phyloP scores from a whole-genome alignment of 2,888 invertebrate genomes.

The Cecidostiba fungosa region DNA sequence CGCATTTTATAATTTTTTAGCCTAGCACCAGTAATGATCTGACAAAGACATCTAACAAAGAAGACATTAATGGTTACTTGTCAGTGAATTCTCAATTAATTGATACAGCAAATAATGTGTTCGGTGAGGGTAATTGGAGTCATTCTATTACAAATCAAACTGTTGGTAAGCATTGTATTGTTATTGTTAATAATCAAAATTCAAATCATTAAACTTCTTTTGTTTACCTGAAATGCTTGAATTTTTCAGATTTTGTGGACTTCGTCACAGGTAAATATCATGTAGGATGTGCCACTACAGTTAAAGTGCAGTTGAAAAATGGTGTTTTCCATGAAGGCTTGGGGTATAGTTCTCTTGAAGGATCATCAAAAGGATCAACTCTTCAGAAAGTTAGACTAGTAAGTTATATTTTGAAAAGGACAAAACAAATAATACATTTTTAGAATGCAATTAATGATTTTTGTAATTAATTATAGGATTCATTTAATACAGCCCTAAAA shows the following conservation, averaged over 20 bases:
- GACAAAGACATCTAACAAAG: constrained; percentile 41
- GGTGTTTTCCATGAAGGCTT: constrained; percentile 66
- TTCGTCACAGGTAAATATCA: constrained; percentile 62
- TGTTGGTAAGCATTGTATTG: constrained; percentile 58
- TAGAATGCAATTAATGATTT: not conserved
- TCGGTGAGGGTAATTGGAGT: constrained; percentile 65
- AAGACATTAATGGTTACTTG: constrained; percentile 21
- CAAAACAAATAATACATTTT: not conserved
- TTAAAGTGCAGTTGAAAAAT: constrained; percentile 64
- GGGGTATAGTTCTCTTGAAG: constrained; percentile 61
- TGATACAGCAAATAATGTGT: constrained; percentile 62
- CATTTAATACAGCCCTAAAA: constrained; percentile 62
- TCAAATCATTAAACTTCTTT: not conserved
- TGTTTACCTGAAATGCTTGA: not conserved
- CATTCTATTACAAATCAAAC: constrained; percentile 66
- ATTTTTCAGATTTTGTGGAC: constrained; percentile 65
- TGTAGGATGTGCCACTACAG: constrained; percentile 64
- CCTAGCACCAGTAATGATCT: constrained; percentile 54
- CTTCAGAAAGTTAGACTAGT: constrained; percentile 65
- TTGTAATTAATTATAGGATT: constrained; percentile 57
- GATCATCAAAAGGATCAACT: constrained; percentile 64
- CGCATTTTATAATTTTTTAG: constrained; percentile 50
- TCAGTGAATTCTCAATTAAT: constrained; percentile 57
- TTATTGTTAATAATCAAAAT: not conserved
- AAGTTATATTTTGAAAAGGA: constrained; percentile 8